Percentiles rank a stretch among this genome's conserved stretches.
Evolutionary conservation across 2,888 invertebrate species (phyloP).

Genomic region (Limnephilus rhombicus): DNA sequence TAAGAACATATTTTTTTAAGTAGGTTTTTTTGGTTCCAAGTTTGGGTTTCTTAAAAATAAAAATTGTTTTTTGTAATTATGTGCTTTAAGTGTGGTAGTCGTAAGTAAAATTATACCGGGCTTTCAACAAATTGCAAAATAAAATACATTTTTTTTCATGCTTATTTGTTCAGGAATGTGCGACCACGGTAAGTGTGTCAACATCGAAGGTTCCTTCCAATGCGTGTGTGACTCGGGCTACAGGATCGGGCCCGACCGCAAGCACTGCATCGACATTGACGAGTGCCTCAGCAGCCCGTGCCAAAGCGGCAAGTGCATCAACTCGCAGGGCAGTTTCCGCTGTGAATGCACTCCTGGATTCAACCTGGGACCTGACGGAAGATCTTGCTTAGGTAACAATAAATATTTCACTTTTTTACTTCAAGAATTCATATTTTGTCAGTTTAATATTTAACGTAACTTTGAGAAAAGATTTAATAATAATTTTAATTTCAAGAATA

Average conservation of each 20-base stretch:
- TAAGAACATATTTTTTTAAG: too few species aligned
- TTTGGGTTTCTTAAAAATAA: too few species aligned
- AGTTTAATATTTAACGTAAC: conserved; percentile 54
- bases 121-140: not conserved
- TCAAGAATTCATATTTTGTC: not conserved
- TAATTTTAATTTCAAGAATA: too few species aligned
- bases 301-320: conserved; percentile 83
- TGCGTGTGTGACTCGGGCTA: conserved; percentile 84
- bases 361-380: conserved; percentile 85
- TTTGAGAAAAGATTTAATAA: not conserved
- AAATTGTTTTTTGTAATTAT: too few species aligned
- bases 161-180: conserved; percentile 75
- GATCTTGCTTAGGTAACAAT: conserved; percentile 84
- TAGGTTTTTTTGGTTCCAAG: too few species aligned
- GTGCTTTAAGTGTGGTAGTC: too few species aligned
- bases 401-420: conserved; percentile 57
- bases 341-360: conserved; percentile 85
- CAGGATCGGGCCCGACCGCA: conserved; percentile 79
- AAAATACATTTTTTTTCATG: not conserved
- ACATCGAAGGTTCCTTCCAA: conserved; percentile 84
- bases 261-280: conserved; percentile 83
- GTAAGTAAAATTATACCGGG: too few species aligned
- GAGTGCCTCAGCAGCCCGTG: conserved; percentile 83
- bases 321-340: conserved; percentile 83
- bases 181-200: conserved; percentile 83